Base-by-base conservation (phyloP, 2,888 invertebrate species). In the Eupithecia subfuscata region DNA sequence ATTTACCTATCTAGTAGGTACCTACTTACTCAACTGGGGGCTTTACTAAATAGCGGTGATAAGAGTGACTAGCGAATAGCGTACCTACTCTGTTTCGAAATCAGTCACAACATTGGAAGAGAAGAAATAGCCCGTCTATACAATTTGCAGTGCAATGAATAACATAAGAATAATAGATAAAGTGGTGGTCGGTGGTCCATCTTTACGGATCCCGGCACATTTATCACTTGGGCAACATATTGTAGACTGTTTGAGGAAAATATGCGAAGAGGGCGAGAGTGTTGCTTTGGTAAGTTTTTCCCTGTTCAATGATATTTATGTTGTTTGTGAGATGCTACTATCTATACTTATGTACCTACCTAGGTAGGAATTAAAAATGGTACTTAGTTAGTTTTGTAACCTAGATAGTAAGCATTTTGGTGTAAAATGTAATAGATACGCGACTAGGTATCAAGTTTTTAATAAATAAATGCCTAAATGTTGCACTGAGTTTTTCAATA, bases 181-280 rank as follows among this genome's bases (percentile, higher is more conserved):
- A 22, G 86, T 90, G 8, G 91, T 92, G 34, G 77, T 86, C 60
- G 88, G 88, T 6, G 90, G 88, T 1, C 87, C 88, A 8, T 86
- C 88, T 4, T 75, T 85, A n/a, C 77, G 60, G 43, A 82, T 92
- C 34, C 91, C 91, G 0, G 88, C 87, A 0, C 90, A 92, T 78
- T 78, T 92, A 52, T 89, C 89, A 5, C 89, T 87, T 52, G 90
- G 87, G 1, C 90, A 92, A 73, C 88, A 86, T 79, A 74, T 90
- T 14, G 81, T 92, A 34, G 91, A 92, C 72, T 85, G 83, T 73
- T 78, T 92, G 48, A 85, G 80, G 67, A 80, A 82, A 71, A 82
- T 86, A 75, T 82, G 83, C 73, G 79, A 81, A 76, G 56, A 56
- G 30, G 81, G 82, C 11, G 86, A 86, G 70, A 78, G 75, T 71